Evolutionary conservation across 2,888 invertebrate genomes (phyloP), one percentile per base, ranked within the genome.

Genomic region (Tipula helvola): DNA sequence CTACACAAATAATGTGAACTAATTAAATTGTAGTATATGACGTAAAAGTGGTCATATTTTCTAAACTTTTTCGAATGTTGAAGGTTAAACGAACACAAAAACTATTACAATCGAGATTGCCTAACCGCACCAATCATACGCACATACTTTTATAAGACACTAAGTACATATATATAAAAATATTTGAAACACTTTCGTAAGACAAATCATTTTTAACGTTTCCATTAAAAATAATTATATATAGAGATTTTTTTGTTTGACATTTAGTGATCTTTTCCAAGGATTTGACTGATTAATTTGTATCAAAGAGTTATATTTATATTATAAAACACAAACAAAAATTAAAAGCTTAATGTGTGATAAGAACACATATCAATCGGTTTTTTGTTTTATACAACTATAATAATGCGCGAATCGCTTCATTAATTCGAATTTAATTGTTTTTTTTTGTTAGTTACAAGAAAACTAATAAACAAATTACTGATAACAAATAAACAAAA

Each of bases 251-350:
- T 28, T 84, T 84, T 39, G 16, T 41, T 85, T 85, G 85, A 85
- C 85, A 42, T 85, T 85, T 18, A 42, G 85, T 85, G 85, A 85
- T 42, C 85, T 85, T 42, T 42, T 44, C 44, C 85, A 85, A 85
- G 85, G 85, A 39, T 85, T 85, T 85, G 16, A 85, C 39, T 42
- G 85, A 85, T 85, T 42, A 85, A 85, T 84, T 84, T 36, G 36
- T 71, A 71, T 71, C 71, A 71, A 71, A 71, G 71, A 71, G 71
- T 71, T 71, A 71, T 71, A 71, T 71, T 28, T 71, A 28, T 18
- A 71, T 10, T 18, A 71, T 10, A 71, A 28, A 28, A 71, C 28
- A 71, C 71, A 71, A 71, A 71, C 71, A 71, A 28, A 71, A 52
- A 16, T 52, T 52, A 52, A 1, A 52, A 16, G 5, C 28, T 28